Evolutionary conservation across 2,888 invertebrate genomes (phyloP).

Genomic region (Caenorhabditis uteleia): DNA sequence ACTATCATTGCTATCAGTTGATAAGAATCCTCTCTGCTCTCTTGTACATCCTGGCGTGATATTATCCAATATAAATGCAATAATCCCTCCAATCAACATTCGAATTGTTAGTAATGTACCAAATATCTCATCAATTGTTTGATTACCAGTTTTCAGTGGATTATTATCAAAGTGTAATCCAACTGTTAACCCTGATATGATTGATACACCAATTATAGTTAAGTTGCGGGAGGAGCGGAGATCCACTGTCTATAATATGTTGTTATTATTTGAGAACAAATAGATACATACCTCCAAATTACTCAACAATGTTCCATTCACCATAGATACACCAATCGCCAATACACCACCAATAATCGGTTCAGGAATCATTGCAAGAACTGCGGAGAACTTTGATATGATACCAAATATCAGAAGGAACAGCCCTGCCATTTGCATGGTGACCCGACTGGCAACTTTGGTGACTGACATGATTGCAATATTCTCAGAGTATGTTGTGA

Average conservation of each 20-base stretch:
- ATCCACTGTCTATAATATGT: conserved; percentile 38
- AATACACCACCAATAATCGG: conserved; percentile 58
- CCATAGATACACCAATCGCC: conserved; percentile 60
- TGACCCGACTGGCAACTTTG: conserved; percentile 52
- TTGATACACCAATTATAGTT: conserved; percentile 56
- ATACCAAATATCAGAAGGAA: conserved; percentile 36
- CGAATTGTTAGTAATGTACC: conserved; percentile 58
- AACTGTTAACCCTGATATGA: conserved; percentile 51
- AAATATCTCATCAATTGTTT: conserved; percentile 51
- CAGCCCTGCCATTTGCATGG: conserved; percentile 59
- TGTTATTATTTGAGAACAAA: neutral
- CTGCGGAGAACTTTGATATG: conserved; percentile 53
- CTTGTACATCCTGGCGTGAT: conserved; percentile 46
- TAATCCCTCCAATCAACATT: conserved; percentile 71
- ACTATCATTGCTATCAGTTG: conserved; percentile 10
- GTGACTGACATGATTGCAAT: conserved; percentile 62
- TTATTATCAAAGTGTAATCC: conserved; percentile 48
- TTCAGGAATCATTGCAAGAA: conserved; percentile 32
- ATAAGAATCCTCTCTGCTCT: conserved; percentile 51
- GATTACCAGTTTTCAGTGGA: conserved; percentile 36
- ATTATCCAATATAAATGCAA: conserved; percentile 71
- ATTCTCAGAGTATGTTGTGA: conserved; percentile 62
- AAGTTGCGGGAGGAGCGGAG: conserved; percentile 48
- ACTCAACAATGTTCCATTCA: conserved; percentile 55
- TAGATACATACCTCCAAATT: conserved; percentile 49